Evolutionary conservation across 2,113 vertebrate genomes (phyloP).

Genomic region (Protobothrops flavoviridis): DNA sequence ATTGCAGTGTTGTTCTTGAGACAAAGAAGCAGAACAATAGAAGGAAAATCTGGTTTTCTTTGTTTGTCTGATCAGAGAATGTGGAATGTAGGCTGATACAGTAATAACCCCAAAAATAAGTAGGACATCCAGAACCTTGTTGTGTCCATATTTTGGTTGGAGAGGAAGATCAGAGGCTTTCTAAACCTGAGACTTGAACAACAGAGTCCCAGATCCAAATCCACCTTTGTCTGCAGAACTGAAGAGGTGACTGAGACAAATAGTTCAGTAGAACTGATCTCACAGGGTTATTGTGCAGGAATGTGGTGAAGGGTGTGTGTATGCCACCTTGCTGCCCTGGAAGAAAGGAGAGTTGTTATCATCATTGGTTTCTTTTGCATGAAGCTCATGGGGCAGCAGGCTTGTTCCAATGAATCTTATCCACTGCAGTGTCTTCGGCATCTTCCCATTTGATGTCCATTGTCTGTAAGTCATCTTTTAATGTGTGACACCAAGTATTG

Average conservation of each 20-base stretch:
- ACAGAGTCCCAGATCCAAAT: neutral
- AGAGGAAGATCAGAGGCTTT: neutral
- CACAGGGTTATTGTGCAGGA: neutral
- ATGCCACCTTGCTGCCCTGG: neutral
- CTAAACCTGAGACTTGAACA: neutral
- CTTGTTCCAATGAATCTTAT: neutral
- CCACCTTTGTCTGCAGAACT: neutral
- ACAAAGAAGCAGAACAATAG: neutral
- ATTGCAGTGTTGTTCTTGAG: neutral
- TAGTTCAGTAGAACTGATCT: neutral
- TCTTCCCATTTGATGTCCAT: neutral
- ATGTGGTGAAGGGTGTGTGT: neutral
- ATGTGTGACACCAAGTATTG: neutral
- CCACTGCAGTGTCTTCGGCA: neutral
- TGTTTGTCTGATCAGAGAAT: neutral
- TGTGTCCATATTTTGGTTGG: neutral
- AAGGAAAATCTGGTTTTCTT: neutral
- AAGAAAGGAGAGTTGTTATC: neutral
- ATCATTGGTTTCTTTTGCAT: neutral
- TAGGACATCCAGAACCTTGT: neutral
- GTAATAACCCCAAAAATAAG: neutral
- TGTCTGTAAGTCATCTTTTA: neutral
- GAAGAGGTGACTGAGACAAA: neutral
- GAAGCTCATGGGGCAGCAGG: neutral
- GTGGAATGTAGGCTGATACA: neutral